Conservation (phyloP, 2,888 invertebrate species). For the Ichneumoninae sp. region DNA sequence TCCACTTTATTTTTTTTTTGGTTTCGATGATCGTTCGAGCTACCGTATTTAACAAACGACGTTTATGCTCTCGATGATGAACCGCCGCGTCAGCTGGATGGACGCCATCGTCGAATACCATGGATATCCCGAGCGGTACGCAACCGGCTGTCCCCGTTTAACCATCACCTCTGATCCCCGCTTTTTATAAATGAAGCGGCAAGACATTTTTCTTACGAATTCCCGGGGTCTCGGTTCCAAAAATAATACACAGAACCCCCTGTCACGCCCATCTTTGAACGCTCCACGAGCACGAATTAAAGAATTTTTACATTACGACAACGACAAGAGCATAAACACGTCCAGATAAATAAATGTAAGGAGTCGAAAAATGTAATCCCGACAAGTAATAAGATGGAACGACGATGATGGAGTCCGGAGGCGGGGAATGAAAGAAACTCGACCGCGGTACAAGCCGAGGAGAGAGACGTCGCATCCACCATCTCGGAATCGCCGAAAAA, state of each 20-base stretch:
- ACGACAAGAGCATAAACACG: neutral
- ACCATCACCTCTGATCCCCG: constrained; percentile 31
- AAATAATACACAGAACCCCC: constrained; percentile 51
- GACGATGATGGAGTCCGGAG: neutral
- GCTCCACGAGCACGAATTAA: constrained; percentile 31
- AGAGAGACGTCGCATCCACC: constrained; percentile 43
- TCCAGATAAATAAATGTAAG: constrained; percentile 30
- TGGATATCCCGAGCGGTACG: neutral
- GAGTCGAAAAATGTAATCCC: constrained; percentile 23
- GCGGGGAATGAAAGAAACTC: constrained; percentile 16
- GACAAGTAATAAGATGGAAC: constrained; percentile 13
- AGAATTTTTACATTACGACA: constrained; percentile 19
- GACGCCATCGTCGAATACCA: constrained; percentile 33
- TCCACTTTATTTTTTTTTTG: neutral
- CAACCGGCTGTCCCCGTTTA: constrained; percentile 26
- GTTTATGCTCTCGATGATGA: constrained; percentile 22
- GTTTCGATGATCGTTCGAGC: constrained; percentile 18
- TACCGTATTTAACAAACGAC: constrained; percentile 26
- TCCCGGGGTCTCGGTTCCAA: constrained; percentile 45
- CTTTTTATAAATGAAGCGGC: constrained; percentile 22
- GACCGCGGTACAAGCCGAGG: constrained; percentile 21
- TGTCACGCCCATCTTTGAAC: constrained; percentile 49
- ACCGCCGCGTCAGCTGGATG: constrained; percentile 39
- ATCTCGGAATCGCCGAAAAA: constrained; percentile 45
- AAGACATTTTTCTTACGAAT: constrained; percentile 46